Evolutionary conservation across 2,797 vertebrate genomes (phyloP).

Genomic region (Sebastes trivittatus): DNA sequence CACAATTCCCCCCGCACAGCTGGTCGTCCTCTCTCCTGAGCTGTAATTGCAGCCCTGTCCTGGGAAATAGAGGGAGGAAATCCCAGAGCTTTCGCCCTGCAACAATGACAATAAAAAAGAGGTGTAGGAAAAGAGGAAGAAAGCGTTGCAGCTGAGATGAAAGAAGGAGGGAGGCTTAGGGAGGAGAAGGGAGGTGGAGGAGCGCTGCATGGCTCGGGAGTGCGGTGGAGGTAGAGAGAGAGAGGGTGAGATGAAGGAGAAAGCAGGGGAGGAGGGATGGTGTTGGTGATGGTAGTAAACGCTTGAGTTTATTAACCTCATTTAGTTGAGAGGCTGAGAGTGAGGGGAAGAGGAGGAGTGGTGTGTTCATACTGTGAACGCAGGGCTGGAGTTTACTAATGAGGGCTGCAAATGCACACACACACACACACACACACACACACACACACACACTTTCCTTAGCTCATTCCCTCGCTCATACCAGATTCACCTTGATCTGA

Average conservation of each 20-base stretch:
- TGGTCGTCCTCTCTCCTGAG: conserved; percentile 77
- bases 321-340: conserved; percentile 83
- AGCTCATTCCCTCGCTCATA: conserved; percentile 63
- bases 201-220: conserved; percentile 52
- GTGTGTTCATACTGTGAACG: conserved; percentile 85
- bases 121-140: conserved; percentile 77
- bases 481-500: conserved; percentile 85
- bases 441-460: conserved; percentile 68
- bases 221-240: conserved; percentile 50
- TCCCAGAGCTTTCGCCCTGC: conserved; percentile 84
- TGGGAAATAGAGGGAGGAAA: conserved; percentile 87
- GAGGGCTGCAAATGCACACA: conserved; percentile 78
- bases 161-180: conserved; percentile 67
- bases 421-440: conserved; percentile 70
- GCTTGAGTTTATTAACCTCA: conserved; percentile 92
- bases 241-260: conserved; percentile 53
- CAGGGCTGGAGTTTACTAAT: conserved; percentile 87
- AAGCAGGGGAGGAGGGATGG: conserved; percentile 53
- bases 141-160: conserved; percentile 77
- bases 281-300: conserved; percentile 85
- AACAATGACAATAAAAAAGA: conserved; percentile 86
- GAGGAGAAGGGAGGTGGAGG: conserved; percentile 52
- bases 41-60: conserved; percentile 87
- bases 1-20: conserved; percentile 56
- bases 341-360: conserved; percentile 82